Conservation (phyloP, 2,797 vertebrate genomes). For the Tarsius wallacei region DNA sequence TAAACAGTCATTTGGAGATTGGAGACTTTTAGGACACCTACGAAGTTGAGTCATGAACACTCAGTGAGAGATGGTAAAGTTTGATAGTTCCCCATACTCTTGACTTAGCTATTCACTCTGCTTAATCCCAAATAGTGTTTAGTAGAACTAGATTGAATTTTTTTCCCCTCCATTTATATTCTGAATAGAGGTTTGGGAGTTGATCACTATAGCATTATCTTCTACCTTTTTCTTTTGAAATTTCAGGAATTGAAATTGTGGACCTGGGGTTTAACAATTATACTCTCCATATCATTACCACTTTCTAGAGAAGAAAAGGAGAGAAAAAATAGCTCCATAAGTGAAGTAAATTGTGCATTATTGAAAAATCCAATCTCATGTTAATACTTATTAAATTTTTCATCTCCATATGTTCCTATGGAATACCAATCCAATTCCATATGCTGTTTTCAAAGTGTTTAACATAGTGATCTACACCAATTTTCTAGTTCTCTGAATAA, state of each 20-base stretch:
- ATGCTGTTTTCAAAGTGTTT: not conserved
- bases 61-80: not conserved
- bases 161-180: not conserved
- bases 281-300: not conserved
- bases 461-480: not conserved
- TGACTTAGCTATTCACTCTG: not conserved
- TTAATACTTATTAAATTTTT: not conserved
- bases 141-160: not conserved
- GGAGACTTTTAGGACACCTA: not conserved
- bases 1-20: not conserved
- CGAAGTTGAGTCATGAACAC: not conserved
- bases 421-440: not conserved
- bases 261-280: not conserved
- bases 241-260: not conserved
- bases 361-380: not conserved
- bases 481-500: not conserved
- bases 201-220: not conserved
- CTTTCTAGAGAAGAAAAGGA: not conserved
- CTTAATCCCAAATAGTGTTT: not conserved
- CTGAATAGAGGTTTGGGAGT: not conserved
- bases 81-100: rapidly evolving
- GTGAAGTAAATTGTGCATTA: not conserved
- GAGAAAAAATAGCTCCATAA: not conserved
- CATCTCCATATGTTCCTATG: not conserved
- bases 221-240: not conserved